phyloP scores from a whole-genome alignment of 2,113 vertebrate species.

The Sylvilagus bachmani region DNA sequence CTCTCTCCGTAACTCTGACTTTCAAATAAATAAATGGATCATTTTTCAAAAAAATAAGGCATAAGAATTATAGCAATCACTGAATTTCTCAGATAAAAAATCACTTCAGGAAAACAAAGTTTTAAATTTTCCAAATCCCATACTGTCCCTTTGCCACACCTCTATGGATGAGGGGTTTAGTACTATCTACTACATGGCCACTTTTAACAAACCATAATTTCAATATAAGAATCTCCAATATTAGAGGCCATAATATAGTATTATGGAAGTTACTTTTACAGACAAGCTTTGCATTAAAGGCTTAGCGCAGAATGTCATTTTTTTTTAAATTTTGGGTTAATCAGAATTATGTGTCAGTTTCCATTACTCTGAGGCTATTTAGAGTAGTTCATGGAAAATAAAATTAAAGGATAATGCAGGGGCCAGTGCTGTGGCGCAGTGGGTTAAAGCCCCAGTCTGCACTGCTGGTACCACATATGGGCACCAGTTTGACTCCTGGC shows the following conservation, averaged over 20 bases:
- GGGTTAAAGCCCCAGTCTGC: no score
- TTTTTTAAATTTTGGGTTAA: not conserved
- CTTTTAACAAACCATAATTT: conserved; percentile 29
- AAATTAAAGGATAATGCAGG: no score
- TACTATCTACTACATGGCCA: not conserved
- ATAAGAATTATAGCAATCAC: not conserved
- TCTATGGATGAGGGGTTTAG: not conserved
- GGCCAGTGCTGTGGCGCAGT: no score
- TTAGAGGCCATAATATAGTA: not conserved
- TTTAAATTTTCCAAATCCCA: not conserved
- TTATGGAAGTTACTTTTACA: not conserved
- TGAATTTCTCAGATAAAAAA: not conserved
- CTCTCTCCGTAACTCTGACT: no score
- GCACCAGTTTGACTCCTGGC: no score
- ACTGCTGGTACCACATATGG: no score
- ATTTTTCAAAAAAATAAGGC: no score
- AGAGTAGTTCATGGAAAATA: not conserved
- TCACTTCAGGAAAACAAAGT: not conserved
- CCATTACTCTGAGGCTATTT: not conserved
- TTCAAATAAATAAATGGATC: no score
- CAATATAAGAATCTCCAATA: not conserved
- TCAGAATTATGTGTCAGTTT: not conserved
- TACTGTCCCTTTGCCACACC: not conserved
- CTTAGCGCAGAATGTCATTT: not conserved
- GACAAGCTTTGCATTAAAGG: not conserved